Evolutionary conservation across 2,888 invertebrate genomes (phyloP).

Genomic region (Xestia sexstrigata): DNA sequence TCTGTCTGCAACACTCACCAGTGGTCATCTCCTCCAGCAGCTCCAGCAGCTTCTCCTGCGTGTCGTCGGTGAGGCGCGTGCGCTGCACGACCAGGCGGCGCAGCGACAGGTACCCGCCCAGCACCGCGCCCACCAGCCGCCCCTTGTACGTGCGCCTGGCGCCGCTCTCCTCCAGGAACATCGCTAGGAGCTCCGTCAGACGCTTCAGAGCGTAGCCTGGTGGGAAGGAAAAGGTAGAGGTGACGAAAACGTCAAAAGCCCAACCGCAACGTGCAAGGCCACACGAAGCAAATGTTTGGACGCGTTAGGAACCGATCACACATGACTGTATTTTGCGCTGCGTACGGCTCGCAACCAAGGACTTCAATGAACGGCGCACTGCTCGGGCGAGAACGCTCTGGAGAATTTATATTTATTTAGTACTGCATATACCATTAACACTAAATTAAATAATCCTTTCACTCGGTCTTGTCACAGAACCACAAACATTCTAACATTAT

Average conservation of each 20-base stretch:
- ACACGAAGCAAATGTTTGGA: background rate
- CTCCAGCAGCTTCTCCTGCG: constrained; percentile 98
- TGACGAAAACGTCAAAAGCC: background rate
- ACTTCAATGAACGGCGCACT: background rate
- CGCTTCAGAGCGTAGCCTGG: constrained; percentile 97
- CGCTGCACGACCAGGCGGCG: constrained; percentile 97
- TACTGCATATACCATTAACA: no score
- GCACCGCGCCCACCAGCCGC: constrained; percentile 96
- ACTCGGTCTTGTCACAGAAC: no score
- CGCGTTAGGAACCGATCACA: background rate
- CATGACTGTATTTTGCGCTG: background rate
- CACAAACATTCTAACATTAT: no score
- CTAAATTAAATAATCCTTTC: no score
- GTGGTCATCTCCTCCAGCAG: constrained; percentile 98
- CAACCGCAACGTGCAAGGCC: no score
- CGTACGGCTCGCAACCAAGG: background rate
- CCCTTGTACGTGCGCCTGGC: constrained; percentile 98
- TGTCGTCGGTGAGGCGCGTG: constrained; percentile 98
- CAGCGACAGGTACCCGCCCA: constrained; percentile 98
- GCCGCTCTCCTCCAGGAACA: constrained; percentile 96
- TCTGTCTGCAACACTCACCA: constrained; percentile 84
- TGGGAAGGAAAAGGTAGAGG: background rate
- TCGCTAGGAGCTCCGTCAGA: constrained; percentile 96
- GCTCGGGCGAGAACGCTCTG: background rate
- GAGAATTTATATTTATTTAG: no score